Evolutionary conservation across 2,113 vertebrate species (phyloP).

Genomic region (Phodopus roborovskii): DNA sequence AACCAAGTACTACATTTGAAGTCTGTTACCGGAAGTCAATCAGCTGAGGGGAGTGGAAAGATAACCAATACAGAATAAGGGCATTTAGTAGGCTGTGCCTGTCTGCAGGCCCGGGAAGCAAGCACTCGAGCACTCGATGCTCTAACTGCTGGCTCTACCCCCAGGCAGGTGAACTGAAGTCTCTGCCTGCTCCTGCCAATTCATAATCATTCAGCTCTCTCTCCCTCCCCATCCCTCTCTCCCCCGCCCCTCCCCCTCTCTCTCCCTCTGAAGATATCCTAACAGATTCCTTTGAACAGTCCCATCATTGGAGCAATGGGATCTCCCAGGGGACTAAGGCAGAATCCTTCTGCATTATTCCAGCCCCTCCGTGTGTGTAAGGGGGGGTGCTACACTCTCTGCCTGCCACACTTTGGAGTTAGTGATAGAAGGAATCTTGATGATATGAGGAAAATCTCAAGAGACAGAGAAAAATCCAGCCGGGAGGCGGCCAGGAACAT

Average conservation of each 20-base stretch:
- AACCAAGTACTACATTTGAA: neutral
- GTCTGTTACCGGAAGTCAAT: neutral
- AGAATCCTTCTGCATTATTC: neutral
- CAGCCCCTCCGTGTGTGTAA: too few relatives aligned
- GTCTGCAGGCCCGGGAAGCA: neutral
- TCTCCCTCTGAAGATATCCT: neutral
- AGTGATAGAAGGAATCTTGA: slow-evolving; percentile 1
- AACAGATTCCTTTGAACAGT: neutral
- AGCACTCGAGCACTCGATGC: too few relatives aligned
- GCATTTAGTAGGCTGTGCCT: neutral
- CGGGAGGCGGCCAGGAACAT: neutral
- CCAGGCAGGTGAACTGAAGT: neutral
- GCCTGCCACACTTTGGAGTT: neutral
- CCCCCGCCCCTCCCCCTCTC: too few relatives aligned
- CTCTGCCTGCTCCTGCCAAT: neutral
- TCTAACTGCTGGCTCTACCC: neutral
- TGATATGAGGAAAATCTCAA: neutral
- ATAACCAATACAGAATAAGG: neutral
- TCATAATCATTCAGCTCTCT: too few relatives aligned
- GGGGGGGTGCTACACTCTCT: neutral
- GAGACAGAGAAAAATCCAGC: neutral
- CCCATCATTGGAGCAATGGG: neutral
- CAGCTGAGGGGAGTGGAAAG: neutral
- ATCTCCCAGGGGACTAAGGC: neutral
- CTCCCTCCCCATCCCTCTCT: neutral